phyloP scores from a whole-genome alignment of 2,113 vertebrate genomes.

The Mormyrus lacerda region DNA sequence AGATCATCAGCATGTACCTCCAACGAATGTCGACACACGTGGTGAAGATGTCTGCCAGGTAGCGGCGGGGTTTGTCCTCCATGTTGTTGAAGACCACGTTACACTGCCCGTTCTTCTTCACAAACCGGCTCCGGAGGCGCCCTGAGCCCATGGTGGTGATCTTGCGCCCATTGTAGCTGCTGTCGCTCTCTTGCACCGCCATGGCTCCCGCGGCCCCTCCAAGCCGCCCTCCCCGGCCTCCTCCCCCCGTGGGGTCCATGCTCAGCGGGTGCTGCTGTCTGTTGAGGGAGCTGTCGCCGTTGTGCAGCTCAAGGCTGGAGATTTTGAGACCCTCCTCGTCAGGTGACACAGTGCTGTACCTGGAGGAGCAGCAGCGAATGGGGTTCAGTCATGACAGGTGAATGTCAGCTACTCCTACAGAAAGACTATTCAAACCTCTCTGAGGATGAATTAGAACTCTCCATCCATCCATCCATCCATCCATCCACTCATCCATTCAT shows the following conservation, averaged over 20 bases:
- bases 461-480: neutral
- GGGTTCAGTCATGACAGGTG: constrained; percentile 6
- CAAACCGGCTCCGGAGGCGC: constrained; percentile 87
- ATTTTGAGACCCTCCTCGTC: constrained; percentile 75
- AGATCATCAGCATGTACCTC: constrained; percentile 90
- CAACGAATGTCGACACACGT: constrained; percentile 94
- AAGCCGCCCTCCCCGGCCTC: constrained; percentile 48
- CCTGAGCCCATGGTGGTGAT: constrained; percentile 63
- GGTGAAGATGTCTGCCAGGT: constrained; percentile 93
- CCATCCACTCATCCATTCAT: too few species aligned
- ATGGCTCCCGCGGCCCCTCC: constrained; percentile 55
- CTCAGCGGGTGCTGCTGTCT: constrained; percentile 20
- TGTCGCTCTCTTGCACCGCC: constrained; percentile 40
- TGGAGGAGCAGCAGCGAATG: constrained; percentile 32
- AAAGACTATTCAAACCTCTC: constrained; percentile 27
- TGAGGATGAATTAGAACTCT: neutral
- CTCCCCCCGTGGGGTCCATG: constrained; percentile 48
- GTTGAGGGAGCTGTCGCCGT: constrained; percentile 42
- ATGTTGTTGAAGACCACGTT: constrained; percentile 91
- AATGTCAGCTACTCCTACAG: constrained; percentile 31
- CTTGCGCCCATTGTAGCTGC: constrained; percentile 70
- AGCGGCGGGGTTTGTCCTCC: constrained; percentile 87
- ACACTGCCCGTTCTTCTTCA: constrained; percentile 96
- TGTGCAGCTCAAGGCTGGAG: constrained; percentile 58
- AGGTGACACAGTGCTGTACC: constrained; percentile 77